Percentiles rank a stretch among this genome's conserved stretches.
phyloP scores from a whole-genome alignment of 2,888 invertebrate species.

The Acrobasis consociella region DNA sequence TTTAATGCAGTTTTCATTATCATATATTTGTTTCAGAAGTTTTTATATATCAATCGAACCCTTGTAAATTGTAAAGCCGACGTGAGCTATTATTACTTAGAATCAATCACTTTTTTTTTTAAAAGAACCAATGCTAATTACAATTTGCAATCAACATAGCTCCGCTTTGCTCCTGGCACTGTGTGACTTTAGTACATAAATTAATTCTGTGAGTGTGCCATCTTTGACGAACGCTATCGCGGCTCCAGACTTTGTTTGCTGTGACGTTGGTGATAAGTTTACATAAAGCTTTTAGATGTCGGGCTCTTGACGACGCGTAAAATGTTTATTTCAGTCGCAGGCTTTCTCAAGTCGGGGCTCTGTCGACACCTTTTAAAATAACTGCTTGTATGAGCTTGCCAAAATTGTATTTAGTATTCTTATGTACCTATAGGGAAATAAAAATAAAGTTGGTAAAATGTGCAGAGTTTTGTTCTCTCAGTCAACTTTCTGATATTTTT shows the following conservation, averaged over 20 bases:
- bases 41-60: too few species aligned
- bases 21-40: too few species aligned
- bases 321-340: constrained; percentile 20
- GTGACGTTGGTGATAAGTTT: constrained; percentile 24
- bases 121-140: too few species aligned
- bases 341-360: not conserved
- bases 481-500: too few species aligned
- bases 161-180: not conserved
- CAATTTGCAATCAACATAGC: not conserved
- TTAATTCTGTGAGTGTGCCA: not conserved
- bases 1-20: too few species aligned
- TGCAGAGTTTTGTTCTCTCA: too few species aligned
- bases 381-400: constrained; percentile 10
- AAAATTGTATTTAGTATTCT: constrained; percentile 2
- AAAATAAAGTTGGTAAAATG: not conserved
- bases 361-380: constrained; percentile 21
- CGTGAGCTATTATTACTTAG: too few species aligned
- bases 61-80: too few species aligned
- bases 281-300: constrained; percentile 26
- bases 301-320: constrained; percentile 13
- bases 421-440: not conserved
- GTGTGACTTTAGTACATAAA: not conserved
- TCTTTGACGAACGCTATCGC: constrained; percentile 22
- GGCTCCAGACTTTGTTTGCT: constrained; percentile 18
- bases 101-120: too few species aligned